These are phyloP conservation scores for Melipona quadrifasciata DNA, from an alignment of 1,140 invertebrate species.

Conservation along the genomic window DNA sequence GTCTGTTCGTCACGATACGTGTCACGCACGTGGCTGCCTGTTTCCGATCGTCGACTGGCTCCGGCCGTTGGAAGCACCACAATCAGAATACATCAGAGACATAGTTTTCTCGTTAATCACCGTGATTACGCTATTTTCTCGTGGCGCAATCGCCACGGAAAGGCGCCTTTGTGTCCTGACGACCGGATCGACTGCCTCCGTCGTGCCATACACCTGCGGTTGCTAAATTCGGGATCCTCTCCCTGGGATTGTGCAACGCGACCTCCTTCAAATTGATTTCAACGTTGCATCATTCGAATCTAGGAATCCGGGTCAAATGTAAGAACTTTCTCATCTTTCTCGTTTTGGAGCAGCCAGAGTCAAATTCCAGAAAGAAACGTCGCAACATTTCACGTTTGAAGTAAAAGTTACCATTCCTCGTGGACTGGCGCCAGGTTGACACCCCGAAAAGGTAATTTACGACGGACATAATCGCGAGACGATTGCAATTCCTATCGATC, in stretches of 20 bases:
- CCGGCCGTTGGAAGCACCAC: constrained; percentile 29
- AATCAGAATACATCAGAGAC: constrained; percentile 34
- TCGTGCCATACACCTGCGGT: not conserved
- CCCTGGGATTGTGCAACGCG: not conserved
- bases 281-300: not conserved
- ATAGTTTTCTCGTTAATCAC: constrained; percentile 69
- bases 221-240: constrained; percentile 33
- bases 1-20: constrained; percentile 27
- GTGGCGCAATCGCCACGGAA: constrained; percentile 56
- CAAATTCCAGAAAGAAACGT: not conserved
- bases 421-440: not conserved
- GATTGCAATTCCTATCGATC: constrained; percentile 2
- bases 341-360: not conserved
- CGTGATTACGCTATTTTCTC: constrained; percentile 66
- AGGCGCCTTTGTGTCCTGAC: constrained; percentile 58
- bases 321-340: not conserved
- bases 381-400: not conserved
- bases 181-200: constrained; percentile 29
- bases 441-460: not conserved
- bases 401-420: not conserved
- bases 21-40: constrained; percentile 39
- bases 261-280: not conserved
- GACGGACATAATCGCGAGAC: not conserved
- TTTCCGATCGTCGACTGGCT: constrained; percentile 51
- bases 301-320: not conserved